Base-by-base conservation (phyloP, 2,797 vertebrate species). In the Merluccius polli region DNA sequence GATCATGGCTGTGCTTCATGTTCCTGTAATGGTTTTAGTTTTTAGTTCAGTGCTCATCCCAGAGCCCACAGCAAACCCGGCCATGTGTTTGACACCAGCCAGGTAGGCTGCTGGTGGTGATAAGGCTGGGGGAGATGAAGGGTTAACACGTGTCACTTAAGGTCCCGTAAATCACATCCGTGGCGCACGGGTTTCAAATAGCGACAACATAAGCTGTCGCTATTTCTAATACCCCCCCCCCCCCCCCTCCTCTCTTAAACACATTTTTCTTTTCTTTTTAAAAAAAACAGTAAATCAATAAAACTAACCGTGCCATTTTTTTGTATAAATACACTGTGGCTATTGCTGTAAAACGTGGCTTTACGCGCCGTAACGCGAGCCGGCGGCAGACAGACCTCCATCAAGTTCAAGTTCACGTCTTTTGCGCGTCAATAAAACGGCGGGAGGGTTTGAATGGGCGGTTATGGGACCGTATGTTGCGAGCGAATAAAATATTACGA, bases 321-420 rank as follows among this genome's bases (percentile, higher is more conserved):
- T n/a, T n/a, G n/a, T n/a, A n/a, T 63, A 63, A 63, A 63, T 63
- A 27, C 52, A 11, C n/a, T n/a, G n/a, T 27, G 2, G 1, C 52
- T 63, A 24, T 21, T 27, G 2, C 52, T 63, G 10, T 63, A 15
- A 63, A 24, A 24, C 2, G 21, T 2, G 27, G 52, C n/a, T 63
- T 63, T 63, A 63, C n/a, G 52, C 12, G 52, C 36, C 21, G 52
- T 63, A 63, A 24, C 27, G 6, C 10, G 52, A 63, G 52, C 52
- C 27, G 21, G 52, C 2, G 52, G 18, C 6, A 63, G 52, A 63
- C 52, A 27, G 52, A 7, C 52, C n/a, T 63, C 52, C n/a, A 27
- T 87, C 91, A 94, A 93, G 94, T 95, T 96, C 95, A 97, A 95
- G 95, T 94, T 94, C 95, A 95, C 72, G 87, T 80, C 81, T 85